Percentiles rank a stretch among this genome's conserved stretches.
Evolutionary conservation across 2,113 vertebrate genomes (phyloP).

Genomic region (Genyomyrus donnyi): DNA sequence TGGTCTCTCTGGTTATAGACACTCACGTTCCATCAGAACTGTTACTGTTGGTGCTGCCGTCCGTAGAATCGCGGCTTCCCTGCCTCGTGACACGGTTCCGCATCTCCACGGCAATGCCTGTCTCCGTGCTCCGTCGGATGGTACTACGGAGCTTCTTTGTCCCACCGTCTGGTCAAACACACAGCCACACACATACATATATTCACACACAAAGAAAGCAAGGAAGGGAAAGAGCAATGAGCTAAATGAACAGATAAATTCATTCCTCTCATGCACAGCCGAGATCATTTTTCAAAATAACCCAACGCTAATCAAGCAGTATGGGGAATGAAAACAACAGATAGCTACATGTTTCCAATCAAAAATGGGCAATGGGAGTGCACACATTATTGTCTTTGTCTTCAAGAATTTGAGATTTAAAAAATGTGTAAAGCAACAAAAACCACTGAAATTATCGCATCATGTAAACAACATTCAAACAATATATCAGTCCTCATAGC

Average conservation of each 20-base stretch:
- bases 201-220: not conserved
- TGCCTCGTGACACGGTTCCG: slow-evolving; percentile 87
- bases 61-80: slow-evolving; percentile 91
- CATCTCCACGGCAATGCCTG: slow-evolving; percentile 96
- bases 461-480: not conserved
- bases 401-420: not conserved
- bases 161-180: slow-evolving; percentile 66
- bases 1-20: not conserved
- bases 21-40: slow-evolving; percentile 96
- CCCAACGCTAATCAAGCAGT: not conserved
- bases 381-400: not conserved
- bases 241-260: not conserved
- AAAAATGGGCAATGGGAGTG: not conserved
- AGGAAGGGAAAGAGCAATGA: not conserved
- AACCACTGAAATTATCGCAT: not conserved
- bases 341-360: not conserved
- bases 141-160: slow-evolving; percentile 95
- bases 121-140: slow-evolving; percentile 94
- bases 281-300: not conserved
- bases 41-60: slow-evolving; percentile 97
- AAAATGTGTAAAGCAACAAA: not conserved
- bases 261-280: not conserved
- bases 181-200: not conserved
- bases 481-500: not conserved
- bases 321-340: not conserved